Base-by-base conservation (phyloP, 1,140 invertebrate genomes). In the Heliconius eleuchia region DNA sequence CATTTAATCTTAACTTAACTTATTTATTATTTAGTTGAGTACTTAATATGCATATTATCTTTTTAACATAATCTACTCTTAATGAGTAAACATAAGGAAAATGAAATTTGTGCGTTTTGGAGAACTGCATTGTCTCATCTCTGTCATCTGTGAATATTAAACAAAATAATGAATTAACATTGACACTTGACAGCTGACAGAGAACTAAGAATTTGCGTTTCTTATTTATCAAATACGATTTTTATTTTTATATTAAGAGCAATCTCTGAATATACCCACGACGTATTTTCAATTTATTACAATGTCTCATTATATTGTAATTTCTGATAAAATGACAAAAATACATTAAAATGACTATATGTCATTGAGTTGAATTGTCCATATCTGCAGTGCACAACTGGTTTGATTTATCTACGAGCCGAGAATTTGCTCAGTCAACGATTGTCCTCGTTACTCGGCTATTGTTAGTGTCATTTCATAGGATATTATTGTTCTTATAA, bases 371-470 rank as follows among this genome's bases (percentile, higher is more conserved):
- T 27, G 27, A 13, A 27, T 66, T 5, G 23, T 66, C 60, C 11
- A n/a, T 66, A 66, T 27, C n/a, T 66, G 23, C 60, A 27, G 60
- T 66, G 60, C 60, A 66, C 23, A 66, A 66, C 60, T 66, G 3
- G 60, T 66, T 66, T 57, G 3, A 66, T 52, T 34, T 39, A 39
- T 37, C 55, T 16, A 42, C n/a, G 23, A 27, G 60, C 34, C 9
- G 13, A 66, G 23, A 66, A 27, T 66, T 66, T 27, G 23, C 23
- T 71, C 66, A 80, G 74, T 80, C 66, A 60, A 50, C n/a, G 46
- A 79, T 72, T 74, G 74, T 74, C 39, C 55, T 80, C 42, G 73
- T 76, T 42, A n/a, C 60, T 57, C 57, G 60, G 16, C 70, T n/a
- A 73, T 50, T 57, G 77, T 73, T 71, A 74, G 13, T 74, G 19